Evolutionary conservation across 2,797 vertebrate genomes (phyloP), one percentile per base, ranked within the genome.

Genomic region (Lophotriccus pileatus): DNA sequence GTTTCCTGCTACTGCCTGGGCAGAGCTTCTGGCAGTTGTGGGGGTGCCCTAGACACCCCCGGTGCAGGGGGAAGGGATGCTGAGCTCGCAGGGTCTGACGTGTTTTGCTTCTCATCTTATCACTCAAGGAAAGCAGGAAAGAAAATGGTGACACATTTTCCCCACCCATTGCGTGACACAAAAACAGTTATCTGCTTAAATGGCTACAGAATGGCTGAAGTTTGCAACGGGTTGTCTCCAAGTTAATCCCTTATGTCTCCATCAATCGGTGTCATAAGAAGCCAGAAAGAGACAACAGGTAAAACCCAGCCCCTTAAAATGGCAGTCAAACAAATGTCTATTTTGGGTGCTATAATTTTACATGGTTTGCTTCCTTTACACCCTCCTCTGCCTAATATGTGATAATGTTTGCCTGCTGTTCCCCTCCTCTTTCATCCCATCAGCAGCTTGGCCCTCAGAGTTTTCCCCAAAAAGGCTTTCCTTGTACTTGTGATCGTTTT

Each of bases 121-220:
- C 59, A 25, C 63, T 94, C 63, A 82, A 90, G 90, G 77, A 77
- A 94, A 95, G 46, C n/a, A 73, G 76, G 83, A 83, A 92, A 94
- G 74, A 92, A 90, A 90, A 95, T 15, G 66, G 56, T 91, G 80
- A 94, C 77, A 82, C 47, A 32, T 95, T 96, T 93, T 89, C 70
- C 70, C 44, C 52, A 82, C 47, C 83, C 78, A 73, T 84, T 96
- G 73, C 52, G 67, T 64, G 72, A 72, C 74, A 89, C 82, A 93
- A 96, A 96, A 94, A 1, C 53, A 62, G 67, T 96, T 96, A 95
- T 94, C 95, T 94, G 47, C 83, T 89, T 88, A 93, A 94, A 86
- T 2, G 4, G 52, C 76, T 88, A 75, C 15, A 39, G 74, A 64
- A 67, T 46, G 52, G 47, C 44, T 88, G 93, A 82, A 91, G 75